Conservation (phyloP, 2,113 vertebrate species). For the Gymnogyps californianus region DNA sequence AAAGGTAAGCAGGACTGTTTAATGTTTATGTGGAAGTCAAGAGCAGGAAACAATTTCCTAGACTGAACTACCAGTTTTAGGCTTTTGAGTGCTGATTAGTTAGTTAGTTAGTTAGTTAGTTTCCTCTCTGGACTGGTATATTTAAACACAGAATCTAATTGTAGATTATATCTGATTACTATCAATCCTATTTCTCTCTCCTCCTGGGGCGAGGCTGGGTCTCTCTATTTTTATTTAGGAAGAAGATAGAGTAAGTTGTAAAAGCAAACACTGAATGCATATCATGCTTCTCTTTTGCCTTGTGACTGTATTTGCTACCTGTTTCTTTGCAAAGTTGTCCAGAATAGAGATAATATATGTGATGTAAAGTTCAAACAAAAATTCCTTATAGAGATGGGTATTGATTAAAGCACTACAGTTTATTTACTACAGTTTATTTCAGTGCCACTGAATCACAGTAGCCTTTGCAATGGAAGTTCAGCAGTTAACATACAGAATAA, state of each 20-base stretch:
- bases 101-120: neutral
- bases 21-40: neutral
- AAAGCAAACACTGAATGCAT: neutral
- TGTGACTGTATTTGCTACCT: neutral
- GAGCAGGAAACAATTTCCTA: neutral
- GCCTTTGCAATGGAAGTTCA: neutral
- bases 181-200: neutral
- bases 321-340: neutral
- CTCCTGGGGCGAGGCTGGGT: neutral
- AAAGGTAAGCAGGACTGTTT: neutral
- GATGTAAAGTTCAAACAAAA: neutral
- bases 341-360: neutral
- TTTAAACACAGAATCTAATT: neutral
- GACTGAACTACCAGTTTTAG: neutral
- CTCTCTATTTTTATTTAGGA: neutral
- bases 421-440: too few species aligned
- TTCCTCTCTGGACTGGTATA: neutral
- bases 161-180: neutral
- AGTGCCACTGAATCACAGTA: neutral
- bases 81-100: neutral
- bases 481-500: neutral
- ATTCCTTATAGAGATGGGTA: neutral
- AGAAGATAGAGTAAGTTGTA: neutral
- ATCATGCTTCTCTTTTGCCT: neutral
- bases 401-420: neutral